These are phyloP conservation scores for Mesaphorura yosii DNA, from an alignment of 1,140 invertebrate genomes.

Conservation along the genomic window DNA sequence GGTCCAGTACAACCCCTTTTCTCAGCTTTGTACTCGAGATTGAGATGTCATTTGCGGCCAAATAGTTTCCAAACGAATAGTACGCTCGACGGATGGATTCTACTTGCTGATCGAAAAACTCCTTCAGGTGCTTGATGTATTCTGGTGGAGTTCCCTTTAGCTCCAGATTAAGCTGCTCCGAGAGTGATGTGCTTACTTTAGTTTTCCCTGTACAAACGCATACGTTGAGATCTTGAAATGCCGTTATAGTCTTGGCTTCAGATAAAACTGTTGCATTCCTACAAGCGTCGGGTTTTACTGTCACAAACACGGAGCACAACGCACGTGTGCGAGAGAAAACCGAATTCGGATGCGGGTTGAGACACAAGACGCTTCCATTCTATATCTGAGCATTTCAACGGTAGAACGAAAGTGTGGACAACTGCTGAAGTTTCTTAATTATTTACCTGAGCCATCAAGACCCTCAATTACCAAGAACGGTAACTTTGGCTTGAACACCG, in stretches of 20 bases:
- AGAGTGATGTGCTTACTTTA: slow-evolving; percentile 24
- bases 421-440: background rate
- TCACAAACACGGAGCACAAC: no score
- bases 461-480: slow-evolving; percentile 29
- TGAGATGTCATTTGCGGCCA: slow-evolving; percentile 22
- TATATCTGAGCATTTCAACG: background rate
- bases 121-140: slow-evolving; percentile 23
- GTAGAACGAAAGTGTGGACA: background rate
- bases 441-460: slow-evolving; percentile 26
- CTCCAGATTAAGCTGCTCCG: slow-evolving; percentile 10
- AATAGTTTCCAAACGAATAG: slow-evolving; percentile 29
- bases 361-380: background rate
- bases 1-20: slow-evolving; percentile 27
- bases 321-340: background rate
- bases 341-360: background rate
- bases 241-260: background rate
- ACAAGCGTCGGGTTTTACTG: background rate
- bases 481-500: slow-evolving; percentile 23
- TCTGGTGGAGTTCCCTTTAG: slow-evolving; percentile 22
- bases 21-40: slow-evolving; percentile 14
- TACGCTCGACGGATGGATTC: slow-evolving; percentile 23
- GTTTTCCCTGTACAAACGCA: slow-evolving; percentile 27
- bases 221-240: background rate
- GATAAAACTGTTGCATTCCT: no score
- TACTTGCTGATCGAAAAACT: slow-evolving; percentile 22